Percentiles rank a stretch among this genome's conserved stretches.
phyloP scores from a whole-genome alignment of 2,113 vertebrate genomes.

The Hemichromis elongatus region DNA sequence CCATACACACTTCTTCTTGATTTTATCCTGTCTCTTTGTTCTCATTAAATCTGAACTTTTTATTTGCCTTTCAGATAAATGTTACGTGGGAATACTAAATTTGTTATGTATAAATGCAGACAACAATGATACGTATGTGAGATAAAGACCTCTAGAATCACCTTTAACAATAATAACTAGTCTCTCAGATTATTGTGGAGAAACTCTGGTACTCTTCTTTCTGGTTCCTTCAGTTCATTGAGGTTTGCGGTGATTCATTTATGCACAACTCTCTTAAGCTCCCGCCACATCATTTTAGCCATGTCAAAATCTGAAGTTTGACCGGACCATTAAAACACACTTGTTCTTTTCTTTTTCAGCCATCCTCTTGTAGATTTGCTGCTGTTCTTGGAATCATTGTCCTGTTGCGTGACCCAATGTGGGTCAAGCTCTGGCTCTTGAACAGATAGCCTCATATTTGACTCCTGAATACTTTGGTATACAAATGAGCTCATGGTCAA shows the following conservation, averaged over 20 bases:
- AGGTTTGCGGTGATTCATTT: neutral
- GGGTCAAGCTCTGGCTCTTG: neutral
- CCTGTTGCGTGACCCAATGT: neutral
- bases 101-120: neutral
- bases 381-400: neutral
- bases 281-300: neutral
- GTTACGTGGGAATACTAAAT: neutral
- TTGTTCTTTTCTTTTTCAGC: neutral
- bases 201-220: neutral
- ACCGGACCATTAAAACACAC: neutral
- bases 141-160: neutral
- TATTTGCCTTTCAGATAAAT: constrained; percentile 1
- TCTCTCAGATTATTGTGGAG: neutral
- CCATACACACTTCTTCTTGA: neutral
- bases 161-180: too few species aligned
- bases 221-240: neutral
- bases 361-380: neutral
- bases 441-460: neutral
- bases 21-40: neutral
- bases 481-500: too few species aligned
- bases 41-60: constrained; percentile 36
- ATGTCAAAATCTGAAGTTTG: neutral
- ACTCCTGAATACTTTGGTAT: neutral
- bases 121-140: neutral
- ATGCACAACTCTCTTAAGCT: neutral